Percentiles rank a stretch among this genome's conserved stretches.
Conservation (phyloP, 2,113 vertebrate species). For the Xiphorhynchus elegans region DNA sequence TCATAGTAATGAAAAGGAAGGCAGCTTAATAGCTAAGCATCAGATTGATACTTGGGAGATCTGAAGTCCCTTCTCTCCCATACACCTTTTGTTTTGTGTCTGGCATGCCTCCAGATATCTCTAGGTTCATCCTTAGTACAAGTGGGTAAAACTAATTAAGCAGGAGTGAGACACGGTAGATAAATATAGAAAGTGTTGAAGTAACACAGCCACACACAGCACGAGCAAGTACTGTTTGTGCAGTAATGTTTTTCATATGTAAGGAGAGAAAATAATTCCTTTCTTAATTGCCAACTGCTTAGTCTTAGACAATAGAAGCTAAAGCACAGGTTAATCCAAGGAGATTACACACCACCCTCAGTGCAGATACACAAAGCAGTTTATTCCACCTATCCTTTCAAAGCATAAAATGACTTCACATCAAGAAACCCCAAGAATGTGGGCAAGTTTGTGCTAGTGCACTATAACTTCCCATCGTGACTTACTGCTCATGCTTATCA, state of each 20-base stretch:
- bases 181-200: neutral
- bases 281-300: neutral
- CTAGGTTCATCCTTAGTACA: neutral
- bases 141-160: neutral
- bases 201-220: neutral
- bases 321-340: neutral
- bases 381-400: neutral
- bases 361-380: neutral
- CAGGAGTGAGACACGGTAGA: neutral
- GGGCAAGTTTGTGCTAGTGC: neutral
- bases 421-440: neutral
- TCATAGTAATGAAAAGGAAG: neutral
- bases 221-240: neutral
- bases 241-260: neutral
- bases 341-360: neutral
- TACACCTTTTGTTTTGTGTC: neutral
- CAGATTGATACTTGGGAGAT: neutral
- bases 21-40: neutral
- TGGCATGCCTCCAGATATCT: neutral
- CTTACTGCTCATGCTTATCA: neutral
- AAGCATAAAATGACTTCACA: neutral
- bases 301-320: neutral
- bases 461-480: neutral
- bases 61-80: slow-evolving; percentile 2
- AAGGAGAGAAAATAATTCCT: neutral